These are phyloP conservation scores for Phasia obesa DNA, from an alignment of 2,888 invertebrate genomes.

Conservation along the genomic window DNA sequence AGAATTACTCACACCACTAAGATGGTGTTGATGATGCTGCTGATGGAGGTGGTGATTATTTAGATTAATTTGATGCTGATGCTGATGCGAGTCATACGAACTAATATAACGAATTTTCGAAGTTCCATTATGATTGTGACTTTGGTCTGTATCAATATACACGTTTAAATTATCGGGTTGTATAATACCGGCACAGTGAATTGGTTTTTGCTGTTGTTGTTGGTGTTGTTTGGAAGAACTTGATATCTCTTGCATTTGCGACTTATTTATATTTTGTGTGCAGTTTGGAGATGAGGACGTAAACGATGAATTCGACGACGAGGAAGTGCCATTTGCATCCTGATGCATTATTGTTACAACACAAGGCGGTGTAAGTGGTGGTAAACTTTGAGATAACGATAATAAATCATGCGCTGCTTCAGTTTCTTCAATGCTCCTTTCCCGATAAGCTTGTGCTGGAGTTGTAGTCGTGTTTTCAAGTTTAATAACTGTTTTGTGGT, in stretches of 20 bases:
- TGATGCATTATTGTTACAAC: conserved; percentile 86
- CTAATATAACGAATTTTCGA: conserved; percentile 80
- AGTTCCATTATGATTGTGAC: conserved; percentile 71
- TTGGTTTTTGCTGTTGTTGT: conserved; percentile 71
- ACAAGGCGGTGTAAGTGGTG: conserved; percentile 88
- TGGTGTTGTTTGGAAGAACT: conserved; percentile 77
- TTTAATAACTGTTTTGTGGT: conserved; percentile 68
- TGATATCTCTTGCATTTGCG: conserved; percentile 81
- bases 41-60: neutral
- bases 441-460: conserved; percentile 78
- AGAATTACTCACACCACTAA: conserved; percentile 74
- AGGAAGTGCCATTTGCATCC: conserved; percentile 63
- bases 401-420: conserved; percentile 93
- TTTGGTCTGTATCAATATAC: conserved; percentile 62
- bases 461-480: conserved; percentile 43
- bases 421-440: conserved; percentile 90
- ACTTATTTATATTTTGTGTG: conserved; percentile 72
- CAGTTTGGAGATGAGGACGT: neutral
- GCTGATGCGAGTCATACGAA: conserved; percentile 80
- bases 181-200: conserved; percentile 72
- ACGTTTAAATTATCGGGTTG: conserved; percentile 72
- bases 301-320: conserved; percentile 40
- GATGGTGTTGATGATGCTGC: conserved; percentile 56
- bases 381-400: conserved; percentile 89
- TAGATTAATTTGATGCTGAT: conserved; percentile 39